Conservation (phyloP, 2,888 invertebrate species). For the Eupithecia dodoneata region DNA sequence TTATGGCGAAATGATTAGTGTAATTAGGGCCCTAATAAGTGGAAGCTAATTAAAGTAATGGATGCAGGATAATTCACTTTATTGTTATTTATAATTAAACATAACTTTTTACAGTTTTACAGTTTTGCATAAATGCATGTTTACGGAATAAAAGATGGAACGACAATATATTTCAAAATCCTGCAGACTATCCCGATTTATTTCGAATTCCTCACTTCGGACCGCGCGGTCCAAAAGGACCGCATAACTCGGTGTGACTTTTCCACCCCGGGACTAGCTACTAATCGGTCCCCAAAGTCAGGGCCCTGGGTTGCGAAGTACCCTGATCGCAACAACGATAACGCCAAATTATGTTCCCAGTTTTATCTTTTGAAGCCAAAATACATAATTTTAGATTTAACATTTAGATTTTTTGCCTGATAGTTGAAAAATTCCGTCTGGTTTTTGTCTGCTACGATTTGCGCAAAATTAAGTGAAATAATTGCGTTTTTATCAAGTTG, state of each 20-base stretch:
- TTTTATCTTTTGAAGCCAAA: constrained; percentile 2
- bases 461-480: not conserved
- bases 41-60: too few relatives aligned
- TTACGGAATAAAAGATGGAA: too few relatives aligned
- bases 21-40: too few relatives aligned
- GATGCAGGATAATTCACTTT: too few relatives aligned
- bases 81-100: too few relatives aligned
- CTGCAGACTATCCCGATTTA: too few relatives aligned
- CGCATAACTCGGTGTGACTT: not conserved
- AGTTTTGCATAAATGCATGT: too few relatives aligned
- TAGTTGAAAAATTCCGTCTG: not conserved
- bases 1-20: too few relatives aligned
- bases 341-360: constrained; percentile 3
- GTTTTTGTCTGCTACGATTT: not conserved
- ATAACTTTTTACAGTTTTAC: too few relatives aligned
- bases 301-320: not conserved
- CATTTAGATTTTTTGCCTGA: not conserved
- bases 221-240: not conserved
- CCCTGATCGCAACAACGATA: constrained; percentile 3
- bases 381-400: constrained; percentile 3
- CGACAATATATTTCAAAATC: too few relatives aligned
- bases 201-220: too few relatives aligned
- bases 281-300: not conserved
- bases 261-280: not conserved
- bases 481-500: not conserved